A percentile compares a stretch with the other conserved stretches of the same genome.
Conservation (phyloP, 2,888 invertebrate species). For the Nysson spinosus region DNA sequence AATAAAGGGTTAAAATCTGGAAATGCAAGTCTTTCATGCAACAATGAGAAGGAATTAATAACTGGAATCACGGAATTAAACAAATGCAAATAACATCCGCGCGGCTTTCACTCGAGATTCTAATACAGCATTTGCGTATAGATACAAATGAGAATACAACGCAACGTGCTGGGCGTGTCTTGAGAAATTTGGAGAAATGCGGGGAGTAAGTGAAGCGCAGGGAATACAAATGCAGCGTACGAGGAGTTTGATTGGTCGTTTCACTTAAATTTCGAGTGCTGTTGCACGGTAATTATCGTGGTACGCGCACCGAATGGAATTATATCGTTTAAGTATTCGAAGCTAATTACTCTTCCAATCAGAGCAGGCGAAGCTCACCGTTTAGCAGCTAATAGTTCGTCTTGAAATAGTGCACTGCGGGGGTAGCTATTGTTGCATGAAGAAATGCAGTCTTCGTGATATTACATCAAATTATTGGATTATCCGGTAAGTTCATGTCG, state of each 20-base stretch:
- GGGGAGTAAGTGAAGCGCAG: background rate
- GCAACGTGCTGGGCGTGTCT: slow-evolving; percentile 2
- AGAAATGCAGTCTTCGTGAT: too few species aligned
- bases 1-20: too few species aligned
- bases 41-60: too few species aligned
- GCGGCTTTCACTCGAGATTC: slow-evolving; percentile 24
- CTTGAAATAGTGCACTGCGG: too few species aligned
- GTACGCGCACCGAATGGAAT: slow-evolving; percentile 18
- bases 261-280: slow-evolving; percentile 42
- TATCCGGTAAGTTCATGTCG: too few species aligned
- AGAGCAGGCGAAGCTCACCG: slow-evolving; percentile 15
- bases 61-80: slow-evolving; percentile 17
- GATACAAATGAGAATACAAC: slow-evolving; percentile 6
- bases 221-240: background rate
- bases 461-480: too few species aligned
- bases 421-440: background rate
- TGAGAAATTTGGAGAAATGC: slow-evolving; percentile 19
- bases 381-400: background rate
- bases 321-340: slow-evolving; percentile 43
- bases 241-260: slow-evolving; percentile 45
- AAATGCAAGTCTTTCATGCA: too few species aligned
- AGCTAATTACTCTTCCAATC: slow-evolving; percentile 38
- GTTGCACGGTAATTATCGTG: slow-evolving; percentile 44
- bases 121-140: slow-evolving; percentile 9
- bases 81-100: slow-evolving; percentile 7